Base-by-base conservation (phyloP, 2,113 vertebrate species). In the Pampusana beccarii region DNA sequence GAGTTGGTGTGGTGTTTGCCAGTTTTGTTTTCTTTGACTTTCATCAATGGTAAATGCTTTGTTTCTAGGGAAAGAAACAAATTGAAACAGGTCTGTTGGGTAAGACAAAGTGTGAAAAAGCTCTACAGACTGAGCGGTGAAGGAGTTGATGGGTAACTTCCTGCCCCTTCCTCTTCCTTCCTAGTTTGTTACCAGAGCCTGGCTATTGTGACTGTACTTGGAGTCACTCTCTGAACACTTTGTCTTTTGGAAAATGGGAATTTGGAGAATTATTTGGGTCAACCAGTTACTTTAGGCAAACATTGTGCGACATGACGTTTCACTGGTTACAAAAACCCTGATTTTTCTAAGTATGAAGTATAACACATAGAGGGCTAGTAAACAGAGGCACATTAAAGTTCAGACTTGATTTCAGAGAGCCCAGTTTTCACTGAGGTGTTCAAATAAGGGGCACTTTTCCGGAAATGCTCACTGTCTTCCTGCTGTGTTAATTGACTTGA, bases 401-500 rank as follows among this genome's bases (percentile, higher is more conserved):
- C 51, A 56, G 61, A 51, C 28, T 40, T 4, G 0, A 10, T 84
- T 89, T 78, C 46, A 56, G 61, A 50, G 16, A 87, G 9, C 48
- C 28, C 25, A 20, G 36, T 81, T 92, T 86, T 81, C 65, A 79
- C 28, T 5, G 44, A 73, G 48, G 28, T 10, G 4, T 69, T 87
- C 77, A 67, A 88, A 54, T 20, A 54, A 69, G 46, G 72, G 46
- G 33, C 10, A 5, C 5, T 77, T 36, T 64, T 57, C 31, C 31
- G 78, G 65, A 75, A 71, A 56, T 62, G 21, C 38, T 60, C 46
- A 23, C 13, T 78, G 38, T 56, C 61, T 6, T 85, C 88, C 74
- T 71, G 23, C 69, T 73, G 81, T 82, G 88, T 81, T 95, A 92
- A 93, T 79, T 94, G 81, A 90, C 73, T 79, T 94, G 73, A 87